These are phyloP conservation scores for Cyrtonyx montezumae DNA, from an alignment of 2,113 vertebrate genomes.

Conservation along the genomic window DNA sequence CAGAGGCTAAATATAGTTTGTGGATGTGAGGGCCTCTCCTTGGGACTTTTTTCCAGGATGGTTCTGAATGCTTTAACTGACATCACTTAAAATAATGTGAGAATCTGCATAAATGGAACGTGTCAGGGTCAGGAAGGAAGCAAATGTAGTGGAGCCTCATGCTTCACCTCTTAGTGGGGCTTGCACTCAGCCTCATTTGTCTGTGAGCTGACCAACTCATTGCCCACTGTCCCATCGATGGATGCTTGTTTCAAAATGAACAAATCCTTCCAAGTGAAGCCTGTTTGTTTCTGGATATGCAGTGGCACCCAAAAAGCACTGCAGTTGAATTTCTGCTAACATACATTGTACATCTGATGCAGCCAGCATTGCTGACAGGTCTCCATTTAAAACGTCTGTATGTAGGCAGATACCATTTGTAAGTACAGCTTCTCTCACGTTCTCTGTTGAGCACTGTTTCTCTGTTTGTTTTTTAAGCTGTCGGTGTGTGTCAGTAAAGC, in stretches of 20 bases:
- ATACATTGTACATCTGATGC: not conserved
- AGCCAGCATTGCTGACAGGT: not conserved
- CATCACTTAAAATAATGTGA: not conserved
- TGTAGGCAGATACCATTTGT: not conserved
- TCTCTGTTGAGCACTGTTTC: not conserved
- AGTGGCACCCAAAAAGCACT: rapidly evolving
- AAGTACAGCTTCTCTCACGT: not conserved
- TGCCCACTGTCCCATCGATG: not conserved
- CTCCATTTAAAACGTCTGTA: constrained; percentile 10
- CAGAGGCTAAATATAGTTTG: not conserved
- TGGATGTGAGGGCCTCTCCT: not conserved
- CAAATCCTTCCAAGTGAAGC: not conserved
- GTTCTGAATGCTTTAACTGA: not conserved
- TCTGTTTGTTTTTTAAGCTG: constrained; percentile 37
- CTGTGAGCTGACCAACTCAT: not conserved
- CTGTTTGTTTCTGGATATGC: not conserved
- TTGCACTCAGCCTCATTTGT: not conserved
- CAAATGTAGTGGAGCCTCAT: not conserved
- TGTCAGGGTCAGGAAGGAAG: not conserved
- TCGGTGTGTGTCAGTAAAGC: constrained; percentile 45
- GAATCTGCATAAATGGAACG: rapidly evolving
- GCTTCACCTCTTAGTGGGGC: not conserved
- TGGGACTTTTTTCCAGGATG: not conserved
- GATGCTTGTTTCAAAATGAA: not conserved
- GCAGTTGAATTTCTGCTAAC: not conserved